phyloP scores from a whole-genome alignment of 2,797 vertebrate species.

The Podargus strigoides region DNA sequence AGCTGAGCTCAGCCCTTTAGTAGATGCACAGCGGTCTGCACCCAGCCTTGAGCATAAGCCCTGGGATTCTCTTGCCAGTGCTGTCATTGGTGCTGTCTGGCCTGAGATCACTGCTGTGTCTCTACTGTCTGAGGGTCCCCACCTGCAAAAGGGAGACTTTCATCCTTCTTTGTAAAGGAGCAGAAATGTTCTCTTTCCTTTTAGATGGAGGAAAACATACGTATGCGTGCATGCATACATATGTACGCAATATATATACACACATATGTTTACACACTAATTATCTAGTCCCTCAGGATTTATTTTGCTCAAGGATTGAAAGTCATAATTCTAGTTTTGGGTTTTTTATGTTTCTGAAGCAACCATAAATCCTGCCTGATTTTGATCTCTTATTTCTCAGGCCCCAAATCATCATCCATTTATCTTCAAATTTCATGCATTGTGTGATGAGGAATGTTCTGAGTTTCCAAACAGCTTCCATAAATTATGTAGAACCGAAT shows the following conservation, averaged over 20 bases:
- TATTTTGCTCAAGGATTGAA: background rate
- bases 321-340: background rate
- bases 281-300: background rate
- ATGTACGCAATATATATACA: background rate
- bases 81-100: background rate
- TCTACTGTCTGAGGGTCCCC: background rate
- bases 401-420: background rate
- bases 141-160: background rate
- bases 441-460: background rate
- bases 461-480: constrained; percentile 9
- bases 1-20: background rate
- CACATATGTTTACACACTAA: background rate
- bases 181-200: background rate
- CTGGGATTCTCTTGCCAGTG: background rate
- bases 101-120: background rate
- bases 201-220: background rate
- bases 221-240: background rate
- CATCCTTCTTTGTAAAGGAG: background rate
- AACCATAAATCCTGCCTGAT: background rate
- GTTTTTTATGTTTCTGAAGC: background rate
- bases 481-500: constrained; percentile 34
- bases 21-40: rapidly evolving
- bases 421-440: background rate
- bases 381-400: background rate
- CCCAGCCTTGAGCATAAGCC: background rate